These are phyloP conservation scores for Troides aeacus DNA, from an alignment of 2,888 invertebrate species.

Conservation along the genomic window DNA sequence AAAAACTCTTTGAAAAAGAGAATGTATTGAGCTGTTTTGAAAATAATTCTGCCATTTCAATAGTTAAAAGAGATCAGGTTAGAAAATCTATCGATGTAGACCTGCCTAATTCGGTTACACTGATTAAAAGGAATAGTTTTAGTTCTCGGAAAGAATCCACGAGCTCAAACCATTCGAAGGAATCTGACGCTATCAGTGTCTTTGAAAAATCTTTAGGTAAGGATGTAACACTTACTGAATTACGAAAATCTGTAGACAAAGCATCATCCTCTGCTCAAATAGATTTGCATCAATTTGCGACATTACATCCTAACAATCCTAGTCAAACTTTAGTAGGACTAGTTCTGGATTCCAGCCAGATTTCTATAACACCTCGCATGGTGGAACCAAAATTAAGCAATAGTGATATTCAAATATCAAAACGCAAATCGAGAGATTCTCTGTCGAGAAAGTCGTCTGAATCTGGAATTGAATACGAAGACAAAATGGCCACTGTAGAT, in stretches of 20 bases:
- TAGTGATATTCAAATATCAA: slow-evolving; percentile 54
- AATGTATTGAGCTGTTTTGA: slow-evolving; percentile 75
- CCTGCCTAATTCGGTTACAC: slow-evolving; percentile 69
- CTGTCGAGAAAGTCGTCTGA: slow-evolving; percentile 62
- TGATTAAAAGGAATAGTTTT: slow-evolving; percentile 73
- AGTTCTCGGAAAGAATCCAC: slow-evolving; percentile 74
- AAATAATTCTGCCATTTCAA: slow-evolving; percentile 76
- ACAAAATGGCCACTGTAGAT: slow-evolving; percentile 58
- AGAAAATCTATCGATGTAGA: slow-evolving; percentile 74
- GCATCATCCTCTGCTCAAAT: slow-evolving; percentile 49
- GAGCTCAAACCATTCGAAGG: slow-evolving; percentile 70
- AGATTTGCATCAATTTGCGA: slow-evolving; percentile 67
- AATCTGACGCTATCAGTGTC: slow-evolving; percentile 73
- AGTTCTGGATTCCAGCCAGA: slow-evolving; percentile 64
- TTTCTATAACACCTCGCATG: slow-evolving; percentile 66
- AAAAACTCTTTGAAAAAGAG: slow-evolving; percentile 68
- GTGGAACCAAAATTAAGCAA: slow-evolving; percentile 49
- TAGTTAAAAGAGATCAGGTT: slow-evolving; percentile 73
- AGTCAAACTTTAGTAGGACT: slow-evolving; percentile 51
- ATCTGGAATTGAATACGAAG: slow-evolving; percentile 53
- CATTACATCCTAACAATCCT: slow-evolving; percentile 58
- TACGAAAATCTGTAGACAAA: slow-evolving; percentile 73
- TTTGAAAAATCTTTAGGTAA: slow-evolving; percentile 75
- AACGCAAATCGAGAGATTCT: slow-evolving; percentile 60
- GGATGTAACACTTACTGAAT: slow-evolving; percentile 74